Base-by-base conservation (phyloP, 2,113 vertebrate species). In the Melanostigma gelatinosum region DNA sequence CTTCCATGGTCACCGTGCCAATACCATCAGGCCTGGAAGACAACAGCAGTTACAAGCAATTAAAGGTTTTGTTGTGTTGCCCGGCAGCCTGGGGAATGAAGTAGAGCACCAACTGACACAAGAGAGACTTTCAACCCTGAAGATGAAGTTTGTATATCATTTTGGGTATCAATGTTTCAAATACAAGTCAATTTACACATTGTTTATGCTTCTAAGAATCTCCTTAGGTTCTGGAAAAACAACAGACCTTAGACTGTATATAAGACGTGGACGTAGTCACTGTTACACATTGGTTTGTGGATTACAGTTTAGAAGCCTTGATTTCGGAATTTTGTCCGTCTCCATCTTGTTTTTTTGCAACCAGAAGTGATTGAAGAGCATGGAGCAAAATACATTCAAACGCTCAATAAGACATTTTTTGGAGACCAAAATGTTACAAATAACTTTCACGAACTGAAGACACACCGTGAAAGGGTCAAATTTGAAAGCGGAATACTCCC, bases 1-100 rank as follows among this genome's bases (percentile, higher is more conserved):
- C 98, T 62, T 99, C 97, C n/a, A 97, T 93, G 0, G 96, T 98
- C 84, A 99, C 98, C 0, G 98, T 99, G 91, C 97, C 98, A 27
- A 99, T 99, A 63, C 98, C 98, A 1, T 99, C 98, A 18, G 98
- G 98, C 94, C 98, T 99, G 94, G 75, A 87, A 79, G 12, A 78
- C 36, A 85, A 36, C 27, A 58, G 62, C 32, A 13, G 13, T 20
- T 10, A 50, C 36, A 55, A n/a, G 3, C 4, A 42, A 52, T 58
- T 0, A 40, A 38, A 71, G 3, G n/a, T 16, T 18, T 29, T 62
- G 27, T 1, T 12, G 52, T n/a, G 12, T 34, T 10, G 20, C 15
- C 13, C 13, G 24, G 4, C 24, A 57, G n/a, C n/a, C n/a, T 36
- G 11, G 54, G n/a, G 12, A 73, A 44, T 5, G 2, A 4, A 48